These are phyloP conservation scores for Micrasema minimum DNA, from an alignment of 1,140 invertebrate species.

Conservation along the genomic window DNA sequence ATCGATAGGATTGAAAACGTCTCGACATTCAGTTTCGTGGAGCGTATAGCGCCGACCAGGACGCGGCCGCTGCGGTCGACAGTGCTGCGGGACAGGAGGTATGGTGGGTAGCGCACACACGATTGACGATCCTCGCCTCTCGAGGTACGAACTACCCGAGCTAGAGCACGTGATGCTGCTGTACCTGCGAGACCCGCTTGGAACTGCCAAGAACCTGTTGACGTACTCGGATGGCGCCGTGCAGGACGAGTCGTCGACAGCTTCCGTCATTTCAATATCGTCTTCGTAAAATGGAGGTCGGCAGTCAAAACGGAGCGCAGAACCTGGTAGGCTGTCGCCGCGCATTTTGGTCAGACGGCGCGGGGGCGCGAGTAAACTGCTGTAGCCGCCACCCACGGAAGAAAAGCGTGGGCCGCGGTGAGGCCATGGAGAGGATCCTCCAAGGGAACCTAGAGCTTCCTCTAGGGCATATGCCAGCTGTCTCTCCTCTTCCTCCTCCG, in stretches of 20 bases:
- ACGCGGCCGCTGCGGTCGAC: slow-evolving; percentile 59
- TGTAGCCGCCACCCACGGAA: slow-evolving; percentile 77
- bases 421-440: slow-evolving; percentile 65
- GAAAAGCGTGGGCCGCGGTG: slow-evolving; percentile 69
- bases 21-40: slow-evolving; percentile 66
- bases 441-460: slow-evolving; percentile 69
- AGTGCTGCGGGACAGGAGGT: slow-evolving; percentile 61
- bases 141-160: slow-evolving; percentile 82
- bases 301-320: slow-evolving; percentile 66
- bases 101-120: slow-evolving; percentile 74
- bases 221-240: slow-evolving; percentile 58
- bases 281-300: slow-evolving; percentile 61
- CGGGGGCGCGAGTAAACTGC: slow-evolving; percentile 74
- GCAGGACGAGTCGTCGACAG: slow-evolving; percentile 60
- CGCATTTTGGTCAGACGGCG: slow-evolving; percentile 67
- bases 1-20: slow-evolving; percentile 77
- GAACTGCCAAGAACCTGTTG: slow-evolving; percentile 63
- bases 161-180: slow-evolving; percentile 85
- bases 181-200: slow-evolving; percentile 71
- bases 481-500: slow-evolving; percentile 79
- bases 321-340: slow-evolving; percentile 67
- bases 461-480: slow-evolving; percentile 78
- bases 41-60: slow-evolving; percentile 66
- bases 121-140: slow-evolving; percentile 79
- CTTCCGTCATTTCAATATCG: slow-evolving; percentile 63